A percentile compares a stretch with the other conserved stretches of the same genome.
Conservation (phyloP, 2,113 vertebrate species). For the Cryptoleucopteryx plumbea region DNA sequence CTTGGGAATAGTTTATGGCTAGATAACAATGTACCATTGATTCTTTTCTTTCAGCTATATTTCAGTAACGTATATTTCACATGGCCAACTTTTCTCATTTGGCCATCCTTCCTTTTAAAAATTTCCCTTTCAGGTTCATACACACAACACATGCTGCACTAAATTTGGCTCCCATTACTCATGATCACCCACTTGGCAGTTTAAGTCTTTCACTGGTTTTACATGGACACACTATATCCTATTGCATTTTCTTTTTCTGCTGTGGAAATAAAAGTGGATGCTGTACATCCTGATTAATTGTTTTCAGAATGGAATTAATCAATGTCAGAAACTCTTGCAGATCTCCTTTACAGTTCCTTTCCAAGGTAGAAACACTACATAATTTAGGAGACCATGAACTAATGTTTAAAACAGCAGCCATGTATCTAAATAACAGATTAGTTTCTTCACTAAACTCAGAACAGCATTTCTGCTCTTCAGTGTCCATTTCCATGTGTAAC, state of each 20-base stretch:
- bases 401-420: not conserved
- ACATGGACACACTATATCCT: not conserved
- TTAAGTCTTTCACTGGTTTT: not conserved
- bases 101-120: not conserved
- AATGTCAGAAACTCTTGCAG: not conserved
- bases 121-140: not conserved
- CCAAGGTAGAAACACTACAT: not conserved
- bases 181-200: not conserved
- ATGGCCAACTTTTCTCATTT: not conserved
- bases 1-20: not conserved
- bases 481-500: not conserved
- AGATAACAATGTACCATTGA: not conserved
- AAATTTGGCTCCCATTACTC: not conserved
- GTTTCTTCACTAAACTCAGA: not conserved
- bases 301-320: constrained; percentile 17
- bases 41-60: not conserved
- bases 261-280: not conserved
- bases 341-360: not conserved
- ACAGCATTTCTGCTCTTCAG: not conserved
- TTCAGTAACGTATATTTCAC: not conserved
- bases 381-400: not conserved
- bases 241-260: not conserved
- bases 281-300: not conserved
- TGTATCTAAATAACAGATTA: not conserved
- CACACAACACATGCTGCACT: not conserved